Base-by-base conservation (phyloP, 2,888 invertebrate species). In the Rhopalosiphum nymphaeae region DNA sequence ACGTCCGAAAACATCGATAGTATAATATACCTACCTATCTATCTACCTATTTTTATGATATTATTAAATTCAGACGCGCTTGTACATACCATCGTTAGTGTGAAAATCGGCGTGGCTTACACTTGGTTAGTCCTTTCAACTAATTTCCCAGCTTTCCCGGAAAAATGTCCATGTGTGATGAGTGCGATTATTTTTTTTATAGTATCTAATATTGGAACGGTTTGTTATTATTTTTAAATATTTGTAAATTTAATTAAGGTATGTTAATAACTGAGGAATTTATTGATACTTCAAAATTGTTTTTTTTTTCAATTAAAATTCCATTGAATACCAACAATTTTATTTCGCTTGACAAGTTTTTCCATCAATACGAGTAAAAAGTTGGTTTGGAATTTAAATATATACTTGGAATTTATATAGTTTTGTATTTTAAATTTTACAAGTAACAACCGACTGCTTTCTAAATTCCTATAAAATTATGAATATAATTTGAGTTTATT, bases 381-480 rank as follows among this genome's bases (percentile, higher is more conserved):
- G 91, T 92, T 36, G 46, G 42, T 46, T 61, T 25, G 46, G 57
- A 91, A 86, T 91, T 56, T 57, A n/a, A 57, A 86, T n/a, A 1
- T n/a, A 1, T 1, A 56, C 16, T 56, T 10, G 29, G 42, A 44
- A 56, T 91, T 91, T 89, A 11, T 7, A 36, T 89, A 67, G n/a
- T 57, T 36, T n/a, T 90, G 10, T n/a, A 29, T n/a, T 16, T 46
- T 67, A 67, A 13, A 61, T 21, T 42, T 44, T n/a, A 25, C 61
- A 61, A 36, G 4, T 29, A 25, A 42, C 42, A 9, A 88, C 36
- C 5, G 9, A 26, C 53, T 16, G 56, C 42, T 89, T 46, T 49
- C 29, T 16, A 4, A 25, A 29, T 46, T 49, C n/a, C 13, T 21
- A 25, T 21, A 26, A 26, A 26, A 57, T 78, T 67, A 36, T 67